These are phyloP conservation scores for Gibbula magus DNA, from an alignment of 2,888 invertebrate species.

Conservation along the genomic window DNA sequence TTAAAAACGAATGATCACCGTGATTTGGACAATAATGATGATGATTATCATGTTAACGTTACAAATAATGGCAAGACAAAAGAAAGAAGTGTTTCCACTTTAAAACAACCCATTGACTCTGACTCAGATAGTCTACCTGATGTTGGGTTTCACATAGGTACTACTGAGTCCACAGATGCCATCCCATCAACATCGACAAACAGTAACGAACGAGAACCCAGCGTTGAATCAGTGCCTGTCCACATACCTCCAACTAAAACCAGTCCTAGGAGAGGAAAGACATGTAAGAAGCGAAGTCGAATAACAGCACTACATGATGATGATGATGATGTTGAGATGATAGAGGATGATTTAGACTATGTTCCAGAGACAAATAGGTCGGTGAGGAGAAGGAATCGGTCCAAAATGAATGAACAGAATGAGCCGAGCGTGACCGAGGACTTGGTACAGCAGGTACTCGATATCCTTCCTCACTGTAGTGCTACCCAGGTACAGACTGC, in stretches of 20 bases:
- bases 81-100: not conserved
- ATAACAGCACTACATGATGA: not conserved
- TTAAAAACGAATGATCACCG: no score
- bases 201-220: not conserved
- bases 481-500: not conserved
- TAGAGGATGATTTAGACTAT: not conserved
- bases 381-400: not conserved
- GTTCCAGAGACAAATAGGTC: not conserved
- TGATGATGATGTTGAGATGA: not conserved
- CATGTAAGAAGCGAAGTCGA: not conserved
- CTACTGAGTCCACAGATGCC: not conserved
- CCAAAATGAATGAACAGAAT: not conserved
- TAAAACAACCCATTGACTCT: not conserved
- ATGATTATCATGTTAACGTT: no score
- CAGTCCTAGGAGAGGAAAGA: not conserved
- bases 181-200: not conserved
- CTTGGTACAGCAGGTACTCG: not conserved
- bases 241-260: not conserved
- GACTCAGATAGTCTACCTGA: conserved; percentile 28
- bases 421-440: not conserved
- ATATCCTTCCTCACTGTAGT: not conserved
- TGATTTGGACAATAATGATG: no score
- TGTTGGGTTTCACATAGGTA: not conserved
- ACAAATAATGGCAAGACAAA: no score
- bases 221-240: not conserved